Conservation (phyloP, 2,113 vertebrate species). For the Lipotes vexillifer region DNA sequence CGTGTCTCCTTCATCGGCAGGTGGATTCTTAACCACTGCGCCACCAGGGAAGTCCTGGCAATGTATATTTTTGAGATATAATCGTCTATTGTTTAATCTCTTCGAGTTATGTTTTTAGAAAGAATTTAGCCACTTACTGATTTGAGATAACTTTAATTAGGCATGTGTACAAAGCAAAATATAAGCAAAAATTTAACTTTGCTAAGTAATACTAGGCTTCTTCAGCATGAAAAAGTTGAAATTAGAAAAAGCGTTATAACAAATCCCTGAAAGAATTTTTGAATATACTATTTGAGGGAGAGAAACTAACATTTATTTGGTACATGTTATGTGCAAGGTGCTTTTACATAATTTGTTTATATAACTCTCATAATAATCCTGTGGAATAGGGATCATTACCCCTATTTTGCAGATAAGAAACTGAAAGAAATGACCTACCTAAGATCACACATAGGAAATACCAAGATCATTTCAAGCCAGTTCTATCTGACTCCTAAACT, state of each 20-base stretch:
- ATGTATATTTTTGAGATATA: neutral
- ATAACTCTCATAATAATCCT: slow-evolving; percentile 5
- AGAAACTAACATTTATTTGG: slow-evolving; percentile 22
- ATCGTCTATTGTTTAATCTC: neutral
- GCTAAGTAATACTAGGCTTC: neutral
- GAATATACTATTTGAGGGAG: neutral
- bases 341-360: slow-evolving; percentile 23
- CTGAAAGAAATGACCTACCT: neutral
- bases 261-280: neutral
- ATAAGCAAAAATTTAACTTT: neutral
- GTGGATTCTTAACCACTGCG: too few relatives aligned
- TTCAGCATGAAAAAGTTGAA: slow-evolving; percentile 5
- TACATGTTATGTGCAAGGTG: neutral
- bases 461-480: neutral
- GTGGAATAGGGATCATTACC: neutral
- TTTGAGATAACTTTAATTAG: slow-evolving; percentile 38
- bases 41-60: too few relatives aligned
- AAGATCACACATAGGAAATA: neutral
- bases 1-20: too few relatives aligned
- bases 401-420: neutral
- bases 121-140: neutral
- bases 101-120: slow-evolving; percentile 24
- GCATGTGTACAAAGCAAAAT: neutral
- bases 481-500: neutral
- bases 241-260: neutral